Evolutionary conservation across 2,797 vertebrate species (phyloP), one percentile per base, ranked within the genome.

Genomic region (Helostoma temminkii): DNA sequence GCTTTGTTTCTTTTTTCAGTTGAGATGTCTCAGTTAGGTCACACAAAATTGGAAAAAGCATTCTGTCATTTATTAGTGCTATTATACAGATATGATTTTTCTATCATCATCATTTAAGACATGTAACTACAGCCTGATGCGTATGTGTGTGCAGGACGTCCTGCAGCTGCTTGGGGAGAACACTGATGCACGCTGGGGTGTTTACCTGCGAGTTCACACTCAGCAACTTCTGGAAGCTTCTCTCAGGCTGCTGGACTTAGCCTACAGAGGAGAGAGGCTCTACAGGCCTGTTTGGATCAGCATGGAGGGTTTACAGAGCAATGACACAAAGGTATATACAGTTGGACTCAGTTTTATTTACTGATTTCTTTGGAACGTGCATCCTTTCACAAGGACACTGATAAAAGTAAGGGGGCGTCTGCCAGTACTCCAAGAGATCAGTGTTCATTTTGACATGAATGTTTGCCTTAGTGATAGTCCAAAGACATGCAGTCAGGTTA

Each of bases 281-380:
- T 76, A 84, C 64, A 72, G 87, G 48, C 95, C 94, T 0, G 82
- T 93, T 28, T 96, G 94, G 95, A 53, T 96, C 6, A 90, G 88
- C 75, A 85, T 94, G 91, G 91, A 90, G 1, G 19, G 89, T 39
- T 82, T 89, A 49, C 74, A 91, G 0, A 80, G 84, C 30, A 66
- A 50, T 22, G 89, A 92, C 55, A 74, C 72, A 19, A 46, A 63
- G 34, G 83, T 85, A 50, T 7, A n/a, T 18, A n/a, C n/a, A n/a
- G n/a, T n/a, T n/a, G n/a, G n/a, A n/a, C 26, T 26, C 26, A 26
- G 26, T 26, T 26, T n/a, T 6, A 26, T 6, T 26, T 6, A 26
- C 26, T 3, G 3, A 34, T 34, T 34, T 6, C 32, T 9, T 34
- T 34, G 32, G 32, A 34, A 9, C 8, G 32, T 34, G 32, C 32